phyloP scores from a whole-genome alignment of 2,888 invertebrate species.

The Napeogenes sylphis region DNA sequence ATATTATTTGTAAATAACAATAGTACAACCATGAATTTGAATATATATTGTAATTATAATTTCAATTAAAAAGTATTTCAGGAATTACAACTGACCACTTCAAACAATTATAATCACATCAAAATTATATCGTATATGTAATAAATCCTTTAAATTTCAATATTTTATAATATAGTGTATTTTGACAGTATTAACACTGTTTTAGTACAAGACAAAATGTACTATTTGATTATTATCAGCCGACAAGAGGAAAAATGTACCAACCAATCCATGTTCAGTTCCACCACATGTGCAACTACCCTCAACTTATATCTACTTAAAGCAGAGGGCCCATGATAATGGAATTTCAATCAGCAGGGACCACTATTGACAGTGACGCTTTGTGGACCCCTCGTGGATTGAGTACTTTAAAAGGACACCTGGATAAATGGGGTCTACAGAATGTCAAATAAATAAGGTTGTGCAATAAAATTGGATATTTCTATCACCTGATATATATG shows the following conservation, averaged over 20 bases:
- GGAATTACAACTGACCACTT: no score
- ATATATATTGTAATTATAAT: no score
- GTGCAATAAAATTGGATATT: constrained; percentile 7
- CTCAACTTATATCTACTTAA: constrained; percentile 61
- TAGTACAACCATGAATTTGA: no score
- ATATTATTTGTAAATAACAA: no score
- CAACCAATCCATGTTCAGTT: neutral
- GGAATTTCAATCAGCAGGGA: constrained; percentile 70
- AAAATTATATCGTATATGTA: no score
- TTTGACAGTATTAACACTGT: no score
- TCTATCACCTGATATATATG: constrained; percentile 4
- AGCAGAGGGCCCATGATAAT: constrained; percentile 67
- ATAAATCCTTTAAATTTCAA: no score
- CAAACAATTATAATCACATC: no score
- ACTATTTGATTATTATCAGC: neutral
- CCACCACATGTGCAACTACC: constrained; percentile 22
- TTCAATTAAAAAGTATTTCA: no score
- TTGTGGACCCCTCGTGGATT: constrained; percentile 35
- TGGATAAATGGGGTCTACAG: constrained; percentile 22
- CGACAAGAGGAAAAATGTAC: neutral
- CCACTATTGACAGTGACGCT: constrained; percentile 32
- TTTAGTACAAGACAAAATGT: neutral
- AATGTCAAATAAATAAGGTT: constrained; percentile 15
- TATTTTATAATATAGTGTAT: no score
- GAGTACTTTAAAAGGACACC: constrained; percentile 24